Conservation (phyloP, 2,113 vertebrate species). For the Fregetta grallaria region DNA sequence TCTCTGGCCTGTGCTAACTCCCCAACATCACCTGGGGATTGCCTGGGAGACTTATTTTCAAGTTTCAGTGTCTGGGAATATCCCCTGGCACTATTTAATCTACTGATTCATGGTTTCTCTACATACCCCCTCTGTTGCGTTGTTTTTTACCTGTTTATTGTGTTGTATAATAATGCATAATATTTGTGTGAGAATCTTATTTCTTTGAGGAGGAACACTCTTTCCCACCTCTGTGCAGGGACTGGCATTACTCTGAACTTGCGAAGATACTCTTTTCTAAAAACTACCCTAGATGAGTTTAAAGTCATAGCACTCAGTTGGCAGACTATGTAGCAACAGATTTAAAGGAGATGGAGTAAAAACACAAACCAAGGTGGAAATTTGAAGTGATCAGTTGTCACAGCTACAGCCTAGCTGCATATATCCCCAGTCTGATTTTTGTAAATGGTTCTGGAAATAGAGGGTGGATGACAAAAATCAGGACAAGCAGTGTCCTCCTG, state of each 20-base stretch:
- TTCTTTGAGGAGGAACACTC: background rate
- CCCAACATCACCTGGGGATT: background rate
- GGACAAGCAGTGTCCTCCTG: background rate
- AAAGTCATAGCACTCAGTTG: background rate
- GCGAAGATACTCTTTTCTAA: background rate
- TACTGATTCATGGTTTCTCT: background rate
- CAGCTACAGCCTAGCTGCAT: background rate
- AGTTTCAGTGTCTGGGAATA: background rate
- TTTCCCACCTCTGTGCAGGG: background rate
- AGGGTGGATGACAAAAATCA: background rate
- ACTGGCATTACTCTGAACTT: background rate
- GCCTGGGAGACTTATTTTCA: background rate
- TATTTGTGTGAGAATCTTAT: background rate
- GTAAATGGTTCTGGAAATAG: background rate
- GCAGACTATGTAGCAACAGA: background rate
- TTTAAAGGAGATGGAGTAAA: background rate
- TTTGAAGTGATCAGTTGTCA: background rate
- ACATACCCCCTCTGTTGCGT: accelerated
- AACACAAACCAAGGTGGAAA: background rate
- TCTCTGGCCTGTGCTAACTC: background rate
- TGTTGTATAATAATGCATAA: background rate
- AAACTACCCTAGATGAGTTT: background rate
- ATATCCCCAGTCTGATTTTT: background rate
- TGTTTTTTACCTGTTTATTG: background rate
- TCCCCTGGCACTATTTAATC: background rate